These are phyloP conservation scores for Discoglossus pictus DNA, from an alignment of 2,797 vertebrate genomes.

Conservation along the genomic window DNA sequence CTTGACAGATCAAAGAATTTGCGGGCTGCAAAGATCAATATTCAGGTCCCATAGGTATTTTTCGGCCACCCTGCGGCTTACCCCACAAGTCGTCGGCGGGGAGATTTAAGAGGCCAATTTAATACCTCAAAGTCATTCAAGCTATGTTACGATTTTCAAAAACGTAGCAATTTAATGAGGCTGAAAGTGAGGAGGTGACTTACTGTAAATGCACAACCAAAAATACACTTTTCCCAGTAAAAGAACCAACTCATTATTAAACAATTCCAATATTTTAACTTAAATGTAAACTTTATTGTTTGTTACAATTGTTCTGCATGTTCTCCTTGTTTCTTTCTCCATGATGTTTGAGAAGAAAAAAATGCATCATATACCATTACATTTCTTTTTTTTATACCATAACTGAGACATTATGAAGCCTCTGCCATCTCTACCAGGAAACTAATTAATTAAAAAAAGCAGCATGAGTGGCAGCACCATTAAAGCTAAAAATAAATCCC, in stretches of 20 bases:
- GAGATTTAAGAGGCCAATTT: too few relatives aligned
- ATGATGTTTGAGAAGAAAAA: constrained; percentile 70
- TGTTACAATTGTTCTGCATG: constrained; percentile 56
- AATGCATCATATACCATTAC: constrained; percentile 74
- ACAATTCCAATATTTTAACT: constrained; percentile 57
- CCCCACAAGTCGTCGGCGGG: too few relatives aligned
- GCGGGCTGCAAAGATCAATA: too few relatives aligned
- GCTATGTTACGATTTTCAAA: too few relatives aligned
- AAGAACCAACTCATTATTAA: constrained; percentile 50
- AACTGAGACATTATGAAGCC: constrained; percentile 67
- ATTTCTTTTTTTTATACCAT: constrained; percentile 64
- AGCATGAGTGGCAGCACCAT: constrained; percentile 73
- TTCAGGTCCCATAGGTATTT: too few relatives aligned
- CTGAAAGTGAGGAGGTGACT: too few relatives aligned
- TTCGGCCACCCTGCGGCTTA: too few relatives aligned
- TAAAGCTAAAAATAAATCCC: constrained; percentile 71
- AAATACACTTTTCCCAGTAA: too few relatives aligned
- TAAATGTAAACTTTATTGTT: constrained; percentile 59
- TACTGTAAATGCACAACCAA: too few relatives aligned
- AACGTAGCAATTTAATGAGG: too few relatives aligned
- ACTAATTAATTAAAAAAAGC: constrained; percentile 54
- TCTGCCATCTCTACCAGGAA: constrained; percentile 71
- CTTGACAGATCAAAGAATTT: too few relatives aligned
- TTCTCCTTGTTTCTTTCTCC: constrained; percentile 56
- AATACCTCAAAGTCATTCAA: too few relatives aligned